Conservation (phyloP, 1,140 invertebrate genomes). For the Megalonaias nervosa region DNA sequence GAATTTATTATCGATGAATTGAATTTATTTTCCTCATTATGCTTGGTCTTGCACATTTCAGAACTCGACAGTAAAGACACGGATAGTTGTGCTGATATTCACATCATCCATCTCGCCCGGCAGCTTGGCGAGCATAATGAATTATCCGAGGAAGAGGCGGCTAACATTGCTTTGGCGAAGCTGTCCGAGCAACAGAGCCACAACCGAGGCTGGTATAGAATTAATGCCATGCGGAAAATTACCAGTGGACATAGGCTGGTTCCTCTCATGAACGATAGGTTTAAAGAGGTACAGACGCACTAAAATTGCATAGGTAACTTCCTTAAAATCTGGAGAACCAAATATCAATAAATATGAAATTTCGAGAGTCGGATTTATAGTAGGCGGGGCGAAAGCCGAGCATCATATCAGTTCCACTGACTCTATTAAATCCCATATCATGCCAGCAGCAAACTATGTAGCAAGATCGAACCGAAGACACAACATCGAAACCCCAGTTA, state of each 20-base stretch:
- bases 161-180: conserved; percentile 76
- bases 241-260: conserved; percentile 72
- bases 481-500: too few species aligned
- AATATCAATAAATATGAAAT: too few species aligned
- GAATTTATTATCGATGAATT: background rate
- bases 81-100: too few species aligned
- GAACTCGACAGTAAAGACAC: conserved; percentile 19
- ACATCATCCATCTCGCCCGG: conserved; percentile 61
- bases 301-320: too few species aligned
- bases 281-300: conserved; percentile 47
- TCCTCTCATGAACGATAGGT: conserved; percentile 45
- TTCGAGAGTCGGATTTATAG: conserved; percentile 2
- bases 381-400: background rate
- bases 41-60: background rate
- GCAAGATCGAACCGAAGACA: too few species aligned
- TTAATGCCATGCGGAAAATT: conserved; percentile 75
- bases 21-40: background rate
- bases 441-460: too few species aligned
- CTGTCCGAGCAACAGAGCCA: conserved; percentile 75
- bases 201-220: conserved; percentile 77
- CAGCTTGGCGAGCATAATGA: conserved; percentile 75
- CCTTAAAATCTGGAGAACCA: too few species aligned
- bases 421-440: too few species aligned
- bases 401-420: background rate
- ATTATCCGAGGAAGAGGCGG: conserved; percentile 77